A percentile compares a stretch with the other conserved stretches of the same genome.
These are phyloP conservation scores for Xenentodon cancila DNA, from an alignment of 2,797 vertebrate genomes.

Conservation along the genomic window DNA sequence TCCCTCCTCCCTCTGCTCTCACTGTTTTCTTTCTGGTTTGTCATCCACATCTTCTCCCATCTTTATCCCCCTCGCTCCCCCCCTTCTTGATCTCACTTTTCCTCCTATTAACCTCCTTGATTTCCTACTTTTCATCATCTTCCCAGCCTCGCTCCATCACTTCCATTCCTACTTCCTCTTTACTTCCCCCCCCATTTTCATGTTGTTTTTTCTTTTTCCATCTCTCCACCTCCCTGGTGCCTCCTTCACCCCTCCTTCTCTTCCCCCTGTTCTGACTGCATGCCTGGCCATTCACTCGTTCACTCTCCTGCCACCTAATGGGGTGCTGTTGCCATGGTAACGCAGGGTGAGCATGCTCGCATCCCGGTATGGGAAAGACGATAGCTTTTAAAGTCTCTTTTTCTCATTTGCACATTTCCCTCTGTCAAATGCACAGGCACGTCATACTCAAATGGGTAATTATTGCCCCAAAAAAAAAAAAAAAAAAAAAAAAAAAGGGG, in stretches of 20 bases:
- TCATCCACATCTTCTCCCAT: constrained; percentile 4
- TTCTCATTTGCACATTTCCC: constrained; percentile 7
- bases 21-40: constrained; percentile 8
- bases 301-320: constrained; percentile 65
- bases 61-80: background rate
- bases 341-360: constrained; percentile 42
- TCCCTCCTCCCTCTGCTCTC: background rate
- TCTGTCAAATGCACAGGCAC: constrained; percentile 27
- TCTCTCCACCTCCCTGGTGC: constrained; percentile 19
- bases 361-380: constrained; percentile 48
- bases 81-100: background rate
- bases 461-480: too few species aligned
- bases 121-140: constrained; percentile 5
- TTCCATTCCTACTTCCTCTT: constrained; percentile 6
- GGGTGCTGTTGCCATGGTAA: constrained; percentile 80
- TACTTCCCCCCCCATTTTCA: constrained; percentile 1
- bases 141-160: background rate
- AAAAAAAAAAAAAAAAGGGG: too few species aligned
- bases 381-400: constrained; percentile 47
- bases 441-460: constrained; percentile 3
- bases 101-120: constrained; percentile 3
- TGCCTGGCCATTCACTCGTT: constrained; percentile 52
- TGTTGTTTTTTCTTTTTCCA: constrained; percentile 18
- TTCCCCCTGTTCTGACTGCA: constrained; percentile 15
- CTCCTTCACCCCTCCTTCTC: constrained; percentile 4